Conservation (phyloP, 2,797 vertebrate genomes). For the Danio tinwini region DNA sequence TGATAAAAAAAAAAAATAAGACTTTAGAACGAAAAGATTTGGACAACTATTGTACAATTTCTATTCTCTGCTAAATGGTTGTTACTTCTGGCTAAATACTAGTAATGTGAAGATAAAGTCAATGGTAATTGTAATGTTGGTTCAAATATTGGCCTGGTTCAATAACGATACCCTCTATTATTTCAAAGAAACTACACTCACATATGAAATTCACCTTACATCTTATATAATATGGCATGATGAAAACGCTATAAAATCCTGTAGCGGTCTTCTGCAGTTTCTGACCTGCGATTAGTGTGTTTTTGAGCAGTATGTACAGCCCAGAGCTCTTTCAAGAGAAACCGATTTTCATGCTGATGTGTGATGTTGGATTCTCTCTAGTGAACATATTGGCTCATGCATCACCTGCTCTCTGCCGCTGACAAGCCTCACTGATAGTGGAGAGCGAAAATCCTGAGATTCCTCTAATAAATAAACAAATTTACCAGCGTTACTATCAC, state of each 20-base stretch:
- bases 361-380: slow-evolving; percentile 76
- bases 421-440: slow-evolving; percentile 81
- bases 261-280: slow-evolving; percentile 75
- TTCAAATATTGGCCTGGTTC: neutral
- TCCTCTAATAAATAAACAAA: slow-evolving; percentile 82
- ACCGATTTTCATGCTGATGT: slow-evolving; percentile 86
- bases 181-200: slow-evolving; percentile 79
- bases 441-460: slow-evolving; percentile 73
- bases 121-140: neutral
- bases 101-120: neutral
- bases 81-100: neutral
- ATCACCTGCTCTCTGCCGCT: slow-evolving; percentile 81
- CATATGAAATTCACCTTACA: slow-evolving; percentile 67
- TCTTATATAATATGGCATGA: slow-evolving; percentile 75
- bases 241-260: slow-evolving; percentile 76
- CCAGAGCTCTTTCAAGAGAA: slow-evolving; percentile 76
- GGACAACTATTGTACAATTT: neutral
- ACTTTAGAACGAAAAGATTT: neutral
- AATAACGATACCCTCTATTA: slow-evolving; percentile 71
- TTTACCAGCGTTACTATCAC: slow-evolving; percentile 68
- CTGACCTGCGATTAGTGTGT: slow-evolving; percentile 83
- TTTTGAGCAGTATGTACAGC: slow-evolving; percentile 77
- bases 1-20: neutral
- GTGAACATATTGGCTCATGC: slow-evolving; percentile 84
- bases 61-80: neutral